Conservation (phyloP, 2,888 invertebrate genomes). For the Synergus gifuensis region DNA sequence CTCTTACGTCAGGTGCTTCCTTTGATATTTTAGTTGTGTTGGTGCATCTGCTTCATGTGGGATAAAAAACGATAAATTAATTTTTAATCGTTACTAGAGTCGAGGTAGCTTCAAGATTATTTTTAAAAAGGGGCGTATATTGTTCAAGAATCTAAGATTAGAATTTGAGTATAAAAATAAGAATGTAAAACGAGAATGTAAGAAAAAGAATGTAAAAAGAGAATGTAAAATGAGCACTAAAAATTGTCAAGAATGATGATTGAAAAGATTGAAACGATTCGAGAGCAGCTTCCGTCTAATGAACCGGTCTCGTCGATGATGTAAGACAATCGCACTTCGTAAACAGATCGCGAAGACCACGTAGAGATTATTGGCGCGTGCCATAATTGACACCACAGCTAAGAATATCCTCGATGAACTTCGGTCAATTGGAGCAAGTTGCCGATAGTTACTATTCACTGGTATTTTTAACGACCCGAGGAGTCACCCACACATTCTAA, state of each 20-base stretch:
- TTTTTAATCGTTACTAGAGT: neutral
- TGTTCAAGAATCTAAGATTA: no score
- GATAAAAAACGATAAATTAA: neutral
- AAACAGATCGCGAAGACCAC: conserved; percentile 66
- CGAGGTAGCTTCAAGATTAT: no score
- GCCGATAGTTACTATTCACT: conserved; percentile 69
- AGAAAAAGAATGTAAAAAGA: conserved; percentile 25
- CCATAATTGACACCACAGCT: conserved; percentile 70
- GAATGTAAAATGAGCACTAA: conserved; percentile 23
- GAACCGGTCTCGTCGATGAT: conserved; percentile 62
- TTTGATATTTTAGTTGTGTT: neutral
- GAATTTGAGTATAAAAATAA: no score
- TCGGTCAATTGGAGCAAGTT: conserved; percentile 72
- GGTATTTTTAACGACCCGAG: conserved; percentile 63
- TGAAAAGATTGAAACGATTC: neutral
- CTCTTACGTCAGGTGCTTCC: neutral
- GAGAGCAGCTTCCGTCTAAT: conserved; percentile 8
- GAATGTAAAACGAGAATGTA: no score
- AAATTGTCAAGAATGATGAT: neutral
- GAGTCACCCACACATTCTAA: conserved; percentile 57
- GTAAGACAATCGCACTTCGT: conserved; percentile 65
- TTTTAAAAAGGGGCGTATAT: no score
- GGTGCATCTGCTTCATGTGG: neutral
- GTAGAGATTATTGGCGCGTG: conserved; percentile 73
- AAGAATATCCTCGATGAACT: conserved; percentile 68